A percentile compares a stretch with the other conserved stretches of the same genome.
Conservation (phyloP, 2,888 invertebrate species). For the Eristalis tenax region DNA sequence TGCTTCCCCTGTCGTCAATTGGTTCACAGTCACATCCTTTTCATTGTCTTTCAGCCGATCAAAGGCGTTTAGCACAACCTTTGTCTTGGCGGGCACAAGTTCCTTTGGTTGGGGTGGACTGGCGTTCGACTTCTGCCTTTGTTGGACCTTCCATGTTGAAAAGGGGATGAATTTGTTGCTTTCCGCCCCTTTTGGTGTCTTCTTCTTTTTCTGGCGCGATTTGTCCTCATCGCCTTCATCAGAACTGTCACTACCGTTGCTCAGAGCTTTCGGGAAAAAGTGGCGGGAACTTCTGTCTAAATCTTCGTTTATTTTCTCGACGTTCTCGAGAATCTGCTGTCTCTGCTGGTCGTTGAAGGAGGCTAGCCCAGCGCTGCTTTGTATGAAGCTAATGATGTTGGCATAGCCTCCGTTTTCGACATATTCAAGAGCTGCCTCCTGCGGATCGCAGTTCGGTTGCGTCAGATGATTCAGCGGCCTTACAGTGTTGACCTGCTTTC, state of each 20-base stretch:
- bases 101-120: neutral
- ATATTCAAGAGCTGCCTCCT: conserved; percentile 41
- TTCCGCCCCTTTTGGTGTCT: neutral
- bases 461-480: conserved; percentile 69
- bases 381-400: conserved; percentile 47
- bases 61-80: neutral
- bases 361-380: conserved; percentile 31
- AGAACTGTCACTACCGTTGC: neutral
- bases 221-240: neutral
- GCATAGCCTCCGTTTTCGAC: conserved; percentile 51
- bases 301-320: conserved; percentile 42
- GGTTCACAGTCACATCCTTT: neutral
- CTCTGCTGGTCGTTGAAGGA: conserved; percentile 55
- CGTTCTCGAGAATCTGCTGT: conserved; percentile 48
- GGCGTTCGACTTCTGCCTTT: conserved; percentile 20
- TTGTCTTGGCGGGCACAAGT: neutral
- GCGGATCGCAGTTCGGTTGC: conserved; percentile 52
- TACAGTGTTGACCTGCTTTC: conserved; percentile 71
- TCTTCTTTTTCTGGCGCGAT: neutral
- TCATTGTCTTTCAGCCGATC: conserved; percentile 21
- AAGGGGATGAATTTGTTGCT: conserved; percentile 32
- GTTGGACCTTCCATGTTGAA: conserved; percentile 34
- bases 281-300: neutral
- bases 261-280: neutral
- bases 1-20: neutral